Evolutionary conservation across 2,797 vertebrate genomes (phyloP).

Genomic region (Hydrocynus forskahlii): DNA sequence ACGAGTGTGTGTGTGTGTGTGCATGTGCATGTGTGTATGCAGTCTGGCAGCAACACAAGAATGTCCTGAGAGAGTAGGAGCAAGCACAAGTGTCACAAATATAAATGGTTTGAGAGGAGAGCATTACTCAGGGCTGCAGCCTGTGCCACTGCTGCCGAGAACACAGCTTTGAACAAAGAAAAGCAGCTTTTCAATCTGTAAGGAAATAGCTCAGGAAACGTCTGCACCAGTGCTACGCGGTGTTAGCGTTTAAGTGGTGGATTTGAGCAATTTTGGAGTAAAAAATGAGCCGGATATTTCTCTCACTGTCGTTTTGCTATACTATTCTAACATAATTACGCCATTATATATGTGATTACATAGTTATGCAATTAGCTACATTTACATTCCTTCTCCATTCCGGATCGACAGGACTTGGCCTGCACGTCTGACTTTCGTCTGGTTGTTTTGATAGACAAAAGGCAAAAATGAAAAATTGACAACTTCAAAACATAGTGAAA

Average conservation of each 20-base stretch:
- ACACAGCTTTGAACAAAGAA: conserved; percentile 74
- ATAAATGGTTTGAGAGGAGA: conserved; percentile 78
- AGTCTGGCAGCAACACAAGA: conserved; percentile 76
- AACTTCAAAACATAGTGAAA: background rate
- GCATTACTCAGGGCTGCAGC: conserved; percentile 78
- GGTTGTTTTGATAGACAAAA: background rate
- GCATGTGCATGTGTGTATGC: background rate
- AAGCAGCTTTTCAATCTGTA: conserved; percentile 45
- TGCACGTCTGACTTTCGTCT: too few species aligned
- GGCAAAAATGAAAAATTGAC: too few species aligned
- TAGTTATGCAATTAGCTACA: too few species aligned
- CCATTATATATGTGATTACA: too few species aligned
- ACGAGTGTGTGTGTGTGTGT: conserved; percentile 17
- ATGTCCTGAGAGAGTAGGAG: conserved; percentile 77
- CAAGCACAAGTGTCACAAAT: conserved; percentile 75
- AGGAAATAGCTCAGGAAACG: conserved; percentile 24
- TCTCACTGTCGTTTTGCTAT: background rate
- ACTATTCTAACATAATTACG: background rate
- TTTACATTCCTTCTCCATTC: too few species aligned
- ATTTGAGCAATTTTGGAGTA: background rate
- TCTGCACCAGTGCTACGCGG: background rate
- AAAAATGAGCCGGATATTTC: too few species aligned
- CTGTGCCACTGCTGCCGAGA: conserved; percentile 65
- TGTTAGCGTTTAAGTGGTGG: background rate
- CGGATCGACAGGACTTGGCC: too few species aligned